Base-by-base conservation (phyloP, 2,113 vertebrate genomes). In the Ochotona curzoniae region DNA sequence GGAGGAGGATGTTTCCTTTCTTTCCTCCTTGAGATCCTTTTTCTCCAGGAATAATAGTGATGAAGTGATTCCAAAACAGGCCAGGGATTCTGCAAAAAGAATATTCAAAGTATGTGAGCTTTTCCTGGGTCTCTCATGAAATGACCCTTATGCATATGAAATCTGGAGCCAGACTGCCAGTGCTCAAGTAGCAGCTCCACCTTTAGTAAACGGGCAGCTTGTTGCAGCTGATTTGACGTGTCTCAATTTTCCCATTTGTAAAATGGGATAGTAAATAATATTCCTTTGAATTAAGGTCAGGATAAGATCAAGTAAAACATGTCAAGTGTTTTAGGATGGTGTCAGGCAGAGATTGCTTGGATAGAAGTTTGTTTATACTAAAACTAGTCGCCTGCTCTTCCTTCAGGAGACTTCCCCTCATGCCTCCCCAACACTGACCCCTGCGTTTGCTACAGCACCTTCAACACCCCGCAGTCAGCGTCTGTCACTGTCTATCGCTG, bases 81-180 rank as follows among this genome's bases (percentile, higher is more conserved):
- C 44, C 30, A 30, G 54, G 60, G 35, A 20, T 7, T 61, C 60
- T 32, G 15, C 0, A 4, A 89, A 57, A 57, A 92, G 44, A 86
- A 28, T 35, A 47, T 35, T 76, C 25, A n/a, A 30, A 84, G 35
- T 51, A 81, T 12, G 2, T 35, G n/a, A 15, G 15, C 69, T 82
- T 87, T 84, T 81, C 61, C 74, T 47, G 63, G 35, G 38, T 82
- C 44, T 84, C 69, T 76, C 51, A 92, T 63, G 70, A 82, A 89
- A 57, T 82, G 35, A 9, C 1, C 17, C 7, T n/a, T 73, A 12
- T 28, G 18, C 44, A 21, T 30, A 26, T 18, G 26, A 66, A 64
- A 89, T 90, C 21, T 83, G 44, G 51, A 66, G 47, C n/a, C 51
- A 81, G 66, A 60, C 30, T 9, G 21, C 30, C 28, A 10, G 1